phyloP scores from a whole-genome alignment of 2,888 invertebrate genomes.

The Ligdia adustata region DNA sequence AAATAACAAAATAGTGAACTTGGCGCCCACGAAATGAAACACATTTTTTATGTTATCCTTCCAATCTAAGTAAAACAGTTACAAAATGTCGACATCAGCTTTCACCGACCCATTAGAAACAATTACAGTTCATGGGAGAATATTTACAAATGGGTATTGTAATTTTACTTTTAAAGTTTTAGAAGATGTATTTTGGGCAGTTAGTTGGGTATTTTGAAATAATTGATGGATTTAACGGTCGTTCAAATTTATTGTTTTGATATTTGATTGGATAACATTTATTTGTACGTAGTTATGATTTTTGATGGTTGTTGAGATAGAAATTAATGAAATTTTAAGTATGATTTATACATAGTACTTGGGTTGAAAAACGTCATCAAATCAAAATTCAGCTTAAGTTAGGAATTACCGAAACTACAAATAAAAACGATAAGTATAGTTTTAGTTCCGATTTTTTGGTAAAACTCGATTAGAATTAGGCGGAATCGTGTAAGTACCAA shows the following conservation, averaged over 20 bases:
- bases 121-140: constrained; percentile 10
- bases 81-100: neutral
- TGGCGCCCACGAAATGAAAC: neutral
- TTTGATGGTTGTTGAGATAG: too few relatives aligned
- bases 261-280: neutral
- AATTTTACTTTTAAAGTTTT: neutral
- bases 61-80: constrained; percentile 5
- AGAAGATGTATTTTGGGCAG: constrained; percentile 6
- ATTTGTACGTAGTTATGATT: too few relatives aligned
- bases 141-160: constrained; percentile 10
- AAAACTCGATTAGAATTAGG: too few relatives aligned
- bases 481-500: too few relatives aligned
- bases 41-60: constrained; percentile 5
- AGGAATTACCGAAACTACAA: too few relatives aligned
- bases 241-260: constrained; percentile 8
- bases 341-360: too few relatives aligned
- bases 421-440: too few relatives aligned
- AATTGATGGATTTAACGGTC: constrained; percentile 6
- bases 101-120: constrained; percentile 3
- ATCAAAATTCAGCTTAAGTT: too few relatives aligned
- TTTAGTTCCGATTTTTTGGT: too few relatives aligned
- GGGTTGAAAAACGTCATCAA: too few relatives aligned
- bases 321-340: too few relatives aligned
- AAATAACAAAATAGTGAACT: too few relatives aligned
- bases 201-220: neutral